Base-by-base conservation (phyloP, 2,113 vertebrate genomes). In the Eira barbara region DNA sequence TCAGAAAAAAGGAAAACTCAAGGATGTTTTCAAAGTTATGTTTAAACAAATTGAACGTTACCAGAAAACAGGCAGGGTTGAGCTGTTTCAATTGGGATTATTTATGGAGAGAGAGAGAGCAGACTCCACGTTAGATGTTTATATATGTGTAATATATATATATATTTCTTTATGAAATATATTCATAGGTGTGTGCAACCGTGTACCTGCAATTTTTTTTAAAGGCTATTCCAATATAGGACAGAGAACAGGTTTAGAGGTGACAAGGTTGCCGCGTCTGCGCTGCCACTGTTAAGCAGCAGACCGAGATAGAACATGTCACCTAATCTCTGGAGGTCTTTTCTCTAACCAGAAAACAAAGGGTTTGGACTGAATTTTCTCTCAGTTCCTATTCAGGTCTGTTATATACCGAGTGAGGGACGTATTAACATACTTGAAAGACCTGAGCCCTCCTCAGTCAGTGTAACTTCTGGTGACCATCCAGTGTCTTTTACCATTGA, bases 31-130 rank as follows among this genome's bases (percentile, higher is more conserved):
- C 23, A n/a, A 61, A 67, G 31, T 83, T 89, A 23, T 4, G 2
- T 57, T 89, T 79, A 78, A 82, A 55, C 92, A 29, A 67, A 36
- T 67, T 88, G n/a, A 81, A 86, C 78, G 45, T 57, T 42, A 57
- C 55, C 59, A 91, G 36, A 57, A 25, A 93, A 34, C 17, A 81
- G 36, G 18, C 49, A 88, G 21, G 2, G 17, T 36, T 71, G 29
- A 42, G 80, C 14, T 18, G 4, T 39, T 63, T 95, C 45, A 71
- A 3, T 23, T 49, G 25, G 6, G 12, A 31, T 20, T 69, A 36
- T 69, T 69, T 69, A n/a, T 69, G 67, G n/a, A 18, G 15, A 25
- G 39, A 74, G 73, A 45, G 73, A 27, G 39, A 47, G 27, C n/a
- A n/a, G 29, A 67, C 15, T 74, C 34, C 27, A 13, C 9, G 45